These are phyloP conservation scores for Prorops nasuta DNA, from an alignment of 1,140 invertebrate genomes.

Conservation along the genomic window DNA sequence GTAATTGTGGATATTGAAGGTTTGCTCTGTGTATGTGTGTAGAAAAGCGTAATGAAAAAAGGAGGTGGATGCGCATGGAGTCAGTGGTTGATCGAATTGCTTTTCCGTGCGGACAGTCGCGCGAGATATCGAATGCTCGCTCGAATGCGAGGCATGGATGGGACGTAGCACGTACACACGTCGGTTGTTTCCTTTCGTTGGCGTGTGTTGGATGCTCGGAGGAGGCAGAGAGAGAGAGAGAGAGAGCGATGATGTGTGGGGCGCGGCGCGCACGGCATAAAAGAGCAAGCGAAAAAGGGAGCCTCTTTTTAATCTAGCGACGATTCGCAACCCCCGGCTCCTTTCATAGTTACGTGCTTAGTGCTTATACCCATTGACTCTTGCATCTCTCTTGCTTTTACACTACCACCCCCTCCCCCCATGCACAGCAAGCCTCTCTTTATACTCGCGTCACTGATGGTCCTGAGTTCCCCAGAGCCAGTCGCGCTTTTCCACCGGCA, in stretches of 20 bases:
- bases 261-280: conserved; percentile 43
- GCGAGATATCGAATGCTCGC: conserved; percentile 27
- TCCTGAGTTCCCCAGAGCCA: too few species aligned
- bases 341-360: conserved; percentile 55
- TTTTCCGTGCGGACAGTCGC: conserved; percentile 24
- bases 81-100: conserved; percentile 27
- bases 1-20: too few species aligned
- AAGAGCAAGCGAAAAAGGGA: conserved; percentile 55
- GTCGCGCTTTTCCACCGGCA: too few species aligned
- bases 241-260: conserved; percentile 25
- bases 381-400: conserved; percentile 19
- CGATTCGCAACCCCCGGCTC: conserved; percentile 52
- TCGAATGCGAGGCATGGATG: not conserved
- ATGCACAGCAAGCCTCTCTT: not conserved
- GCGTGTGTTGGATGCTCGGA: too few species aligned
- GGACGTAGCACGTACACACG: not conserved
- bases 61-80: not conserved
- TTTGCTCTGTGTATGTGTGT: not conserved
- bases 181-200: not conserved
- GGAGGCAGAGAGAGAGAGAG: too few species aligned
- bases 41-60: not conserved
- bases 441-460: too few species aligned
- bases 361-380: conserved; percentile 53
- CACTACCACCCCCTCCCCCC: conserved; percentile 6
- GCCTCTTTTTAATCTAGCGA: conserved; percentile 56